Evolutionary conservation across 2,113 vertebrate genomes (phyloP).

Genomic region (Strigops habroptila): DNA sequence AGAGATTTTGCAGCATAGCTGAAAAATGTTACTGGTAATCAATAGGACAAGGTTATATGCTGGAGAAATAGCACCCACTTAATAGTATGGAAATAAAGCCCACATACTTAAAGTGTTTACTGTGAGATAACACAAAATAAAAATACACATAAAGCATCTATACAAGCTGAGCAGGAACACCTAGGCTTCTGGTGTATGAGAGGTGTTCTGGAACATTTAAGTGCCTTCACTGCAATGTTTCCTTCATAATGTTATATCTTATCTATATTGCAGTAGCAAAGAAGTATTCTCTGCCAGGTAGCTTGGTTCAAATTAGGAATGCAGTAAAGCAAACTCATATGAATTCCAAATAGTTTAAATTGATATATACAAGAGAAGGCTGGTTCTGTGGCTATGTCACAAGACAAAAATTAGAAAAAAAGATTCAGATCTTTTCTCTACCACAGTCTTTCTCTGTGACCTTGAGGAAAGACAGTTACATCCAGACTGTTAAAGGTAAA

Average conservation of each 20-base stretch:
- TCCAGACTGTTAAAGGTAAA: neutral
- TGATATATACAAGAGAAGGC: conserved; percentile 13
- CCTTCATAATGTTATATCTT: neutral
- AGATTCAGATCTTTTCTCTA: neutral
- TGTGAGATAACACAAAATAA: neutral
- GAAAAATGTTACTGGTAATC: neutral
- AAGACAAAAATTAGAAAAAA: conserved; percentile 1
- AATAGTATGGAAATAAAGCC: neutral
- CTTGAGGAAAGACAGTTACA: neutral
- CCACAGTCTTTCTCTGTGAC: neutral
- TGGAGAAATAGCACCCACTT: neutral
- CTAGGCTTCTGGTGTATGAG: neutral
- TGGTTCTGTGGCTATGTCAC: neutral
- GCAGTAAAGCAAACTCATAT: conserved; percentile 40
- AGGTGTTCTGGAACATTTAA: neutral
- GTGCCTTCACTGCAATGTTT: neutral
- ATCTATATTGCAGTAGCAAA: neutral
- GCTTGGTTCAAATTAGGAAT: conserved; percentile 43
- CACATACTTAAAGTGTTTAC: neutral
- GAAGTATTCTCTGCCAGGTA: neutral
- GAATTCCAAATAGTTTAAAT: conserved; percentile 54
- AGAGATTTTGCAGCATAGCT: neutral
- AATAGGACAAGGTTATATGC: neutral
- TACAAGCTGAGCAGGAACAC: conserved; percentile 1
- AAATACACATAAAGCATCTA: neutral